Evolutionary conservation across 2,888 invertebrate species (phyloP).

Genomic region (Cheilosia grossa): DNA sequence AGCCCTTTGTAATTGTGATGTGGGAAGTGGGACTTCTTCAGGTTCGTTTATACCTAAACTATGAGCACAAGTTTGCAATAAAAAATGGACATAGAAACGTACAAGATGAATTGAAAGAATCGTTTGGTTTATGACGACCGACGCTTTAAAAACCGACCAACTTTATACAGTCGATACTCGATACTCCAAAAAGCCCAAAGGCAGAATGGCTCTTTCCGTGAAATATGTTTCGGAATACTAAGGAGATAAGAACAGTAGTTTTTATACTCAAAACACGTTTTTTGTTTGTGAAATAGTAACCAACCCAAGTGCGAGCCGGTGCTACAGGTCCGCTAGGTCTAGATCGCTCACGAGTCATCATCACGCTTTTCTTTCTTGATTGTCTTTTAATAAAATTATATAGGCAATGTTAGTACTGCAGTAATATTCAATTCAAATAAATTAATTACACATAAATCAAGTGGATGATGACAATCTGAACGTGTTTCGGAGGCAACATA

Average conservation of each 20-base stretch:
- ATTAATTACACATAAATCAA: constrained; percentile 11
- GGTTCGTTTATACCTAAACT: too few species aligned
- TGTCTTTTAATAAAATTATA: background rate
- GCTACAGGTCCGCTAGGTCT: constrained; percentile 10
- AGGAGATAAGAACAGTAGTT: too few species aligned
- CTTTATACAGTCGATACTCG: too few species aligned
- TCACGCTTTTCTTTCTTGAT: background rate
- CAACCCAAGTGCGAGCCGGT: constrained; percentile 2
- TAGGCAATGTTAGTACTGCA: background rate
- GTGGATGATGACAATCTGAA: constrained; percentile 10
- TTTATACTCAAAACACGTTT: too few species aligned
- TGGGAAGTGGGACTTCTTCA: too few species aligned
- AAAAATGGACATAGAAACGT: too few species aligned
- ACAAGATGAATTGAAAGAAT: too few species aligned
- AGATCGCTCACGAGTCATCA: constrained; percentile 4
- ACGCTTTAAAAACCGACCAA: too few species aligned
- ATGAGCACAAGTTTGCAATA: too few species aligned
- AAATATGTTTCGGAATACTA: constrained; percentile 19
- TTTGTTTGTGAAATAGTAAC: background rate
- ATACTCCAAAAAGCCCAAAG: too few species aligned
- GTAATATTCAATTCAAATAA: background rate
- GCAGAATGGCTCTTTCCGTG: background rate
- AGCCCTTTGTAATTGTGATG: too few species aligned
- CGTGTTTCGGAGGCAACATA: background rate
- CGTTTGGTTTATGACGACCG: too few species aligned